Conservation (phyloP, 2,797 vertebrate genomes). For the Falco peregrinus region DNA sequence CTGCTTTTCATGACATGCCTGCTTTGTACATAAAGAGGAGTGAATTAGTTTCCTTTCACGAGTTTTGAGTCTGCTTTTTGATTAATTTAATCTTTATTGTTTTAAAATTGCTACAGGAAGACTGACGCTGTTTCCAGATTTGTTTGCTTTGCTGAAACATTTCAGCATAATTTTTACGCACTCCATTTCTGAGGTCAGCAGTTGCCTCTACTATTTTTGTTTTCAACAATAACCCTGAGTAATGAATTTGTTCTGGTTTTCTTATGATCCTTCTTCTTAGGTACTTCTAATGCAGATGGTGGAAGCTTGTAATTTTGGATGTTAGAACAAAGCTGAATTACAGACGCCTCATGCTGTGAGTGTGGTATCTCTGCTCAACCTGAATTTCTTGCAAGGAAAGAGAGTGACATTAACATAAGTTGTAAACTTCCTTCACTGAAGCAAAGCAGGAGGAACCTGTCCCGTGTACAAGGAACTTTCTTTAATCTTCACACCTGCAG, state of each 20-base stretch:
- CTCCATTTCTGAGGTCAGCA: not conserved
- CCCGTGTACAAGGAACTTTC: not conserved
- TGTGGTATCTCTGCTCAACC: not conserved
- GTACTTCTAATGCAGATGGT: slow-evolving; percentile 1
- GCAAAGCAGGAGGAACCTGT: not conserved
- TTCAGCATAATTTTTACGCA: not conserved
- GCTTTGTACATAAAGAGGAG: not conserved
- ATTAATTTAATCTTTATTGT: not conserved
- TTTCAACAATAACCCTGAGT: not conserved
- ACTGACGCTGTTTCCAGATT: not conserved
- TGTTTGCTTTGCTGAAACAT: not conserved
- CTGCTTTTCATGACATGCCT: not conserved
- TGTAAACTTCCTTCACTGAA: not conserved
- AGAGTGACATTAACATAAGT: not conserved
- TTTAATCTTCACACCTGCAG: not conserved
- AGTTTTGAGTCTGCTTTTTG: not conserved
- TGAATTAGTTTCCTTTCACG: not conserved
- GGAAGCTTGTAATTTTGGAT: slow-evolving; percentile 8
- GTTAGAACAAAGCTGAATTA: slow-evolving; percentile 1
- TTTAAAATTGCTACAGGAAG: not conserved
- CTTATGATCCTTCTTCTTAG: not conserved
- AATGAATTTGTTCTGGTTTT: not conserved
- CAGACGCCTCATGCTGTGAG: not conserved
- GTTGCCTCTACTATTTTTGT: not conserved
- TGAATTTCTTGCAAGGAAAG: not conserved